Percentiles rank a stretch among this genome's conserved stretches.
phyloP scores from a whole-genome alignment of 2,113 vertebrate species.

The Beaufortia kweichowensis region DNA sequence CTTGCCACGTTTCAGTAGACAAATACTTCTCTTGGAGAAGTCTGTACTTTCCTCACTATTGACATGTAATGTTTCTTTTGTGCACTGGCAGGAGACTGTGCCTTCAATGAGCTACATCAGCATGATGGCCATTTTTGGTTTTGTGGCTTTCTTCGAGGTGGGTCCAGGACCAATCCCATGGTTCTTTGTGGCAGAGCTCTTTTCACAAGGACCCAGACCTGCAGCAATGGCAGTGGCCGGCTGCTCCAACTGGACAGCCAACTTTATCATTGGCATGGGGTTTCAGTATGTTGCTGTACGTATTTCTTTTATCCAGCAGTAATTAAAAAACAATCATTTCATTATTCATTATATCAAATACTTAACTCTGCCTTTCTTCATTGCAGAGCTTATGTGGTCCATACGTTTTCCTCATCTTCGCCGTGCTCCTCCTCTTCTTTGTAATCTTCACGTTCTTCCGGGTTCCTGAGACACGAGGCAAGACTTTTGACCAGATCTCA shows the following conservation, averaged over 20 bases:
- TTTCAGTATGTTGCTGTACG: conserved; percentile 87
- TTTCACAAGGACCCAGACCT: conserved; percentile 87
- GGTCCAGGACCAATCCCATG: conserved; percentile 91
- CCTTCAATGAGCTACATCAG: conserved; percentile 83
- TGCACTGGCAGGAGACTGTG: conserved; percentile 73
- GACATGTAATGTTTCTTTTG: neutral
- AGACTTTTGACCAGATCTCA: conserved; percentile 89
- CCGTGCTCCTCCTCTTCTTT: conserved; percentile 81
- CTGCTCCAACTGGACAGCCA: conserved; percentile 86
- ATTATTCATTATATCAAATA: neutral
- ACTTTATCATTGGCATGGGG: conserved; percentile 87
- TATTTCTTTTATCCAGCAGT: conserved; percentile 29
- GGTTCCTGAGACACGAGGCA: conserved; percentile 87
- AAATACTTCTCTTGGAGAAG: neutral
- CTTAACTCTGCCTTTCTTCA: neutral
- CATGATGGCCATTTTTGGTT: conserved; percentile 86
- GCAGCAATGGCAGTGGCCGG: conserved; percentile 86
- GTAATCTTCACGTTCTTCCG: conserved; percentile 87
- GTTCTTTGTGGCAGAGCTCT: conserved; percentile 91
- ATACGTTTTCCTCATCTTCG: conserved; percentile 90
- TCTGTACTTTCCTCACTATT: neutral
- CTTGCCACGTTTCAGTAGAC: too few species aligned
- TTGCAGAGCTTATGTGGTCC: conserved; percentile 79
- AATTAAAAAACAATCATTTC: too few species aligned
- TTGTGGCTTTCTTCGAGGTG: conserved; percentile 90